Percentiles rank a stretch among this genome's conserved stretches.
Conservation (phyloP, 2,797 vertebrate genomes). For the Anguilla marmorata region DNA sequence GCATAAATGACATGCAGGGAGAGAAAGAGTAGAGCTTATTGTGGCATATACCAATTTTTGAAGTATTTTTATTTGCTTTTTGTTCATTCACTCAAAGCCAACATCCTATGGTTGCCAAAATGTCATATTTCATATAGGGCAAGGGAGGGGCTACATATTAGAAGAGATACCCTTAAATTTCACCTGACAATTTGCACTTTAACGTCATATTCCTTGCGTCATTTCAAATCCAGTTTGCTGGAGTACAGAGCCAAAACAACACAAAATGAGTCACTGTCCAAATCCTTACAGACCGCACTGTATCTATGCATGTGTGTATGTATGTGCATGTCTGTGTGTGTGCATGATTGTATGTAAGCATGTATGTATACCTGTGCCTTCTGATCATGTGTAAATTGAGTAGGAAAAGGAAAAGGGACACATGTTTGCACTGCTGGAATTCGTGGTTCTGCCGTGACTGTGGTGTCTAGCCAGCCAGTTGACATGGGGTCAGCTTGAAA, state of each 20-base stretch:
- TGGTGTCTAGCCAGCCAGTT: constrained; percentile 8
- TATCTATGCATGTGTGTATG: neutral
- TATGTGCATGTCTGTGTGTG: neutral
- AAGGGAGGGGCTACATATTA: neutral
- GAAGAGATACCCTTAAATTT: no score
- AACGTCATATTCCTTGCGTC: no score
- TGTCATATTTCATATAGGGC: constrained; percentile 18
- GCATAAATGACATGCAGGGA: constrained; percentile 59
- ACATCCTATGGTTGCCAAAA: constrained; percentile 36
- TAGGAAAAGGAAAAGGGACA: neutral
- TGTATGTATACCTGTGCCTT: no score
- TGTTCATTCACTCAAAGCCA: constrained; percentile 43
- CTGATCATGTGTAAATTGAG: constrained; percentile 27
- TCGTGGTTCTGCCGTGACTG: constrained; percentile 19
- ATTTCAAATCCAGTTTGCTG: no score
- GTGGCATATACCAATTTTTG: constrained; percentile 29
- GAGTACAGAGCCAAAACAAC: no score
- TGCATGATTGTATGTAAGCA: neutral
- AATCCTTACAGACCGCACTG: neutral
- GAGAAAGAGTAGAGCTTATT: constrained; percentile 9
- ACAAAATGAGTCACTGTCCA: neutral
- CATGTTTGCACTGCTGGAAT: constrained; percentile 23
- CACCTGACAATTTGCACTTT: no score
- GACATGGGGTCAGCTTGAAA: constrained; percentile 41
- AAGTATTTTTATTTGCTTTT: constrained; percentile 30